Evolutionary conservation across 2,113 vertebrate species (phyloP), one percentile per base, ranked within the genome.

Genomic region (Alectura lathami): DNA sequence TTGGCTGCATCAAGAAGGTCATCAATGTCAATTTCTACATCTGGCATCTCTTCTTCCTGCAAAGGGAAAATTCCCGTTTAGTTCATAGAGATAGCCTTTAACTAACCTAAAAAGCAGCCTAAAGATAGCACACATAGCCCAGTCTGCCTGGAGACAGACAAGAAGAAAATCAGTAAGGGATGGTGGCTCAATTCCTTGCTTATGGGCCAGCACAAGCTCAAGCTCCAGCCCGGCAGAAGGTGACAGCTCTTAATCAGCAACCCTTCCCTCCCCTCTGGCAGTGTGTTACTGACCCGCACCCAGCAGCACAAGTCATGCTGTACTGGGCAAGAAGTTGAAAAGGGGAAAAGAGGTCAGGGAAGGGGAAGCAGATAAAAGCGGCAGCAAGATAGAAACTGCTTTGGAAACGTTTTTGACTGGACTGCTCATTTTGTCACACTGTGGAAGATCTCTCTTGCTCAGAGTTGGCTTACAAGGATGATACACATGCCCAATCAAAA

Each of bases 11-110:
- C 99, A 96, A 99, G 95, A 91, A 99, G 98, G 89, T 99, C 99
- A 72, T 99, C 99, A 66, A 99, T 99, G 96, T 99, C 99, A 66
- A 99, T 99, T 98, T 99, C 99, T 90, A 99, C 99, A 94, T 99
- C 99, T 11, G 99, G 99, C 99, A 99, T 99, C 97, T 99, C 99
- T 97, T 99, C 99, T 94, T 99, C 99, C 99, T 99, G 94, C 68
- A 82, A 94, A 73, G 51, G 17, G 48, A 75, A 54, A 86, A 82
- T 8, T 67, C 23, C n/a, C 60, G 56, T 14, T 86, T 86, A 91
- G 38, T 70, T 9, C 50, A 73, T 8, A 56, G 26, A 48, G 29
- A 30, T 36, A 53, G 9, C 21, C 40, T 93, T 81, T 26, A 94
- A 48, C 21, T 38, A 83, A 54, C 11, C 43, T 63, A 54, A 69